phyloP scores from a whole-genome alignment of 2,113 vertebrate species.

The Phyllostomus discolor region DNA sequence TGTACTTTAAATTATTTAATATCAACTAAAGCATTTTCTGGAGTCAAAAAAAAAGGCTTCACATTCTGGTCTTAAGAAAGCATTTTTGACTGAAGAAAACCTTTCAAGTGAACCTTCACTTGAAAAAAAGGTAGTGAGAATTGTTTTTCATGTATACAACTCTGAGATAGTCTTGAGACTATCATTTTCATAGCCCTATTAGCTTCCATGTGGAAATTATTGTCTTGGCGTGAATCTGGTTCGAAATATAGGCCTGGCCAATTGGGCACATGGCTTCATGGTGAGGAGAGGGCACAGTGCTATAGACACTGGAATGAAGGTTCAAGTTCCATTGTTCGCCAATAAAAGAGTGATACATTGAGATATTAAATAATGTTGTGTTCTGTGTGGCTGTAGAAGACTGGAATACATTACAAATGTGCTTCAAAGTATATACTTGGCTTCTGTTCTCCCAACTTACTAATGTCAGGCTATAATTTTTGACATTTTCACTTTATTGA shows the following conservation, averaged over 20 bases:
- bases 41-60: not conserved
- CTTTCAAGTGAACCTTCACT: not conserved
- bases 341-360: not conserved
- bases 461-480: not conserved
- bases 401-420: not conserved
- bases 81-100: not conserved
- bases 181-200: rapidly evolving
- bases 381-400: not conserved
- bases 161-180: not conserved
- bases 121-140: not conserved
- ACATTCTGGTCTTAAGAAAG: not conserved
- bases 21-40: not conserved
- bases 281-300: not conserved
- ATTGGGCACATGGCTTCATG: not conserved
- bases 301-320: not conserved
- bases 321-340: not conserved
- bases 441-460: not conserved
- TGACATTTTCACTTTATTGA: not conserved
- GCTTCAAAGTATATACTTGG: not conserved
- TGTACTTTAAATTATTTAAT: not conserved
- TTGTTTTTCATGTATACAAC: not conserved
- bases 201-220: not conserved
- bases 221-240: not conserved
- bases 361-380: not conserved
- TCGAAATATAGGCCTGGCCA: not conserved